Evolutionary conservation across 2,888 invertebrate species (phyloP), one percentile per base, ranked within the genome.

Genomic region (Mayetiola destructor): DNA sequence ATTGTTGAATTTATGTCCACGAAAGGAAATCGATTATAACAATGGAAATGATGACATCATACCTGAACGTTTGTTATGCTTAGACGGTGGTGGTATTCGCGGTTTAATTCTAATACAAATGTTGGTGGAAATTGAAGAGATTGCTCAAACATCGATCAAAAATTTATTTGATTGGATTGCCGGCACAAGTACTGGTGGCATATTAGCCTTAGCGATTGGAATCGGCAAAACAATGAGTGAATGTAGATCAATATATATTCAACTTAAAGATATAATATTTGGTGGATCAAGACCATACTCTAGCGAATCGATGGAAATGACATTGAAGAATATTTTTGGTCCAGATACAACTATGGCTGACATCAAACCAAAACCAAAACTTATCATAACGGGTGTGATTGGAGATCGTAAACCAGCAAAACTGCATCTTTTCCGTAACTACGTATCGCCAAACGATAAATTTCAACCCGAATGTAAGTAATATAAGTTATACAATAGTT

Each of bases 61-160:
- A 36, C 58, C 84, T 16, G 69, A 70, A 14, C 74, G 85, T 39
- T 63, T 87, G 10, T 71, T 99, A 0, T 89, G 89, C 64, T 75
- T 99, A 30, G 99, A 99, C 72, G 97, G 99, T 1, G 99, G 99
- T 16, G 97, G 99, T 1, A 95, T 99, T 60, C 79, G 93, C 14
- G 99, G 93, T 0, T 69, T 94, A 14, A 80, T 93, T 1, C 72
- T 93, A 6, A 83, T 90, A 1, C 87, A 88, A 67, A 79, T 86
- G 63, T 73, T 93, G 0, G 69, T 88, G 12, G 85, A 84, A 66
- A 73, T 93, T 36, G 88, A 93, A 66, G 77, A 78, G 56, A 73
- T 80, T 0, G 76, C 86, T 0, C 80, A 82, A 2, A 78, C 77
- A 55, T 89, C 91, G 0, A 81, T 95, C 40, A 75, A 82, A 21